These are phyloP conservation scores for Nephrotoma flavescens DNA, from an alignment of 2,888 invertebrate genomes.

Conservation along the genomic window DNA sequence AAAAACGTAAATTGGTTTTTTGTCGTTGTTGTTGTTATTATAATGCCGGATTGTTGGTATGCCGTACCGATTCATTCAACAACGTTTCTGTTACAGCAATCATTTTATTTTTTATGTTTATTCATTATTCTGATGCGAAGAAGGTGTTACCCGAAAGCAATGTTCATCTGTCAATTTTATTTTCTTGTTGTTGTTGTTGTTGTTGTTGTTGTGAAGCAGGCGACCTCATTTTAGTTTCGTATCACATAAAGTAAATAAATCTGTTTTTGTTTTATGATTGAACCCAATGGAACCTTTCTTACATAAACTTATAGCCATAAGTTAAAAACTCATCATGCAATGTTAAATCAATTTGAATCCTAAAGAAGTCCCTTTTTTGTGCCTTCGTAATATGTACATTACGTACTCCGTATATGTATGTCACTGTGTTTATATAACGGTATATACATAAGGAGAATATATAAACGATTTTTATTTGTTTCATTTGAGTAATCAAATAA, in stretches of 20 bases:
- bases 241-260: not conserved
- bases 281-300: not conserved
- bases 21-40: no score
- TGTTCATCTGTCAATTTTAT: not conserved
- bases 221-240: not conserved
- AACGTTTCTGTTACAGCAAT: not conserved
- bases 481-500: not conserved
- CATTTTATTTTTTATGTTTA: not conserved
- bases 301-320: not conserved
- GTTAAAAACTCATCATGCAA: not conserved
- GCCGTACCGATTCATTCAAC: not conserved
- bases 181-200: not conserved
- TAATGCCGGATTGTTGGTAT: not conserved
- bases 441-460: not conserved
- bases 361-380: not conserved
- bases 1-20: not conserved
- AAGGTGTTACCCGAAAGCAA: not conserved
- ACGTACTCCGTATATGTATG: not conserved
- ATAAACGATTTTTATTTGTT: not conserved
- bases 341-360: not conserved
- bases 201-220: not conserved
- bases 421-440: not conserved
- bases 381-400: not conserved
- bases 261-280: not conserved
- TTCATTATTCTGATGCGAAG: not conserved